These are phyloP conservation scores for Julus scandinavius DNA, from an alignment of 2,888 invertebrate genomes.

Conservation along the genomic window DNA sequence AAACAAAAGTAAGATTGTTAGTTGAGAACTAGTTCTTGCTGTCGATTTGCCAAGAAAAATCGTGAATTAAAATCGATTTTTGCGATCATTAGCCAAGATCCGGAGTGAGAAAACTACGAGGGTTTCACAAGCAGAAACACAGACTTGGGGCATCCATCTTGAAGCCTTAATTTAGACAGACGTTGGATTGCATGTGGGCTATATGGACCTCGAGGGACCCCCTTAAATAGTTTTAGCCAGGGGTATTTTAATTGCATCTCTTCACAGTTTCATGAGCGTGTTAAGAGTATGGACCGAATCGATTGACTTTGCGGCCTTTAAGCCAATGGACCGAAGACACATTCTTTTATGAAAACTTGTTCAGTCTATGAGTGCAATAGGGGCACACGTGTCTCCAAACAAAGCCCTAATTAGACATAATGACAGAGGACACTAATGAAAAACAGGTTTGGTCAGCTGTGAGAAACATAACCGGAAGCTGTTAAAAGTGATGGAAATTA, in stretches of 20 bases:
- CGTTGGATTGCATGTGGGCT: neutral
- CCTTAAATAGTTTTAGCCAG: conserved; percentile 9
- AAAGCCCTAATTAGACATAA: neutral
- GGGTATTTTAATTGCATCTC: conserved; percentile 19
- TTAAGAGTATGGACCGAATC: neutral
- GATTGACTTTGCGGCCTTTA: neutral
- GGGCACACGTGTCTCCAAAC: neutral
- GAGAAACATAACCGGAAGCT: neutral
- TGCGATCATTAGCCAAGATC: neutral
- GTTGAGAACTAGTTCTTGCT: neutral
- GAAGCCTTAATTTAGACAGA: neutral
- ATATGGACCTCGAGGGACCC: neutral
- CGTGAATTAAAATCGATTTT: conserved; percentile 20
- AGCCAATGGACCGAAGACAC: neutral
- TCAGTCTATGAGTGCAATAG: neutral
- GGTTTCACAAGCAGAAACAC: neutral
- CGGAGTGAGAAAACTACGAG: neutral
- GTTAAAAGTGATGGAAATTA: neutral
- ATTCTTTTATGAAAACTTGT: neutral
- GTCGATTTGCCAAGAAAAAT: conserved; percentile 21
- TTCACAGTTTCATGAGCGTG: neutral
- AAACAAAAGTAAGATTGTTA: neutral
- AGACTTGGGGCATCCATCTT: neutral
- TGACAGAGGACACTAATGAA: neutral
- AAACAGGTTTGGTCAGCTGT: neutral